Conservation (phyloP, 2,797 vertebrate species). For the Girardinus metallicus region DNA sequence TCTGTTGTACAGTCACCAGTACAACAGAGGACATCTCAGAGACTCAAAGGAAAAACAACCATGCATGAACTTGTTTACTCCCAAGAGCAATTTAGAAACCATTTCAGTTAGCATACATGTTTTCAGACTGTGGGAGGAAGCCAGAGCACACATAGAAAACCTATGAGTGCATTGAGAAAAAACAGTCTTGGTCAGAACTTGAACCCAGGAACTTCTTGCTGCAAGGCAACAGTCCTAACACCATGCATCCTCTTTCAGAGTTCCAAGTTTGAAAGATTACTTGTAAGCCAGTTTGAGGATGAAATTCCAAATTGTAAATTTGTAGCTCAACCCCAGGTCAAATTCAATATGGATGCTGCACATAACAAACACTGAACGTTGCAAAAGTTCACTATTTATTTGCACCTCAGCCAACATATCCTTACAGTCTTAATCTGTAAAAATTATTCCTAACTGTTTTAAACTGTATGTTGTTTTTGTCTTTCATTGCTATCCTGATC, state of each 20-base stretch:
- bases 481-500: not conserved
- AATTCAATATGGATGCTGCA: not conserved
- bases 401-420: not conserved
- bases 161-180: not conserved
- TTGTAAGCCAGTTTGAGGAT: not conserved
- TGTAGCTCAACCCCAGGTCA: not conserved
- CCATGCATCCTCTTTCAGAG: not conserved
- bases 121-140: not conserved
- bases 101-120: not conserved
- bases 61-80: not conserved
- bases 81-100: slow-evolving; percentile 1
- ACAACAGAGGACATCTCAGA: not conserved
- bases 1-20: not conserved
- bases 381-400: not conserved
- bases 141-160: not conserved
- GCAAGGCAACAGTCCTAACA: not conserved
- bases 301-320: not conserved
- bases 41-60: not conserved
- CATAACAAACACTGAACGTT: not conserved
- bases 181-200: not conserved
- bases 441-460: not conserved
- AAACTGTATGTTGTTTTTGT: not conserved
- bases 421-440: not conserved
- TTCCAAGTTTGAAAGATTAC: not conserved
- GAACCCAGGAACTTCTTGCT: not conserved